Conservation (phyloP, 2,797 vertebrate species). For the Melanotaenia trifasciata region DNA sequence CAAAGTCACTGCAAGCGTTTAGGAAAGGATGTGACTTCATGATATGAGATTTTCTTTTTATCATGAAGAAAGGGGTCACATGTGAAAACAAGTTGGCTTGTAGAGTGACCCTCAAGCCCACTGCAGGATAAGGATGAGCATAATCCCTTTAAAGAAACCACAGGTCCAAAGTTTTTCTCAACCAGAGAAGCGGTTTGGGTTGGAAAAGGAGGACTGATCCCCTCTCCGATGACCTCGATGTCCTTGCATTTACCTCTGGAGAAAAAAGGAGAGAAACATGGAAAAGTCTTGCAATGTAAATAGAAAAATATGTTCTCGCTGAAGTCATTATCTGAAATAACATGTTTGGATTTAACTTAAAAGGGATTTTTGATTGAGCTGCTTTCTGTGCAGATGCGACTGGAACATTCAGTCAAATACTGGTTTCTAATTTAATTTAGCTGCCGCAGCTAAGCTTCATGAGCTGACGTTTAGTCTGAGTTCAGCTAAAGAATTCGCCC, state of each 20-base stretch:
- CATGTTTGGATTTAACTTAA: conserved; percentile 42
- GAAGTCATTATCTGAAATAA: conserved; percentile 10
- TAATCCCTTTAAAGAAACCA: conserved; percentile 1
- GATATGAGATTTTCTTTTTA: too few species aligned
- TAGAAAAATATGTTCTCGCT: conserved; percentile 34
- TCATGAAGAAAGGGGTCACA: too few species aligned
- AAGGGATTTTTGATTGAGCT: conserved; percentile 28
- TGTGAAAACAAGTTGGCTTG: too few species aligned
- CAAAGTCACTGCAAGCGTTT: conserved; percentile 65
- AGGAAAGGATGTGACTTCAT: conserved; percentile 60
- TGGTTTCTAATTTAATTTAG: conserved; percentile 25
- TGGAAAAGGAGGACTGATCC: conserved; percentile 15
- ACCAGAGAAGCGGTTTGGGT: neutral
- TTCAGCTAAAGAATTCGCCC: conserved; percentile 8
- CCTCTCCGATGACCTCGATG: conserved; percentile 24
- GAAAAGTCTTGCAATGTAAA: conserved; percentile 52
- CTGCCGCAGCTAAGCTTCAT: neutral
- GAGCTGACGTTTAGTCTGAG: conserved; percentile 12
- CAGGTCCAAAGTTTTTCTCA: neutral
- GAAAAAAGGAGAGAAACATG: conserved; percentile 34
- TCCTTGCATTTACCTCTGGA: conserved; percentile 15
- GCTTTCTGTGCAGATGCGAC: neutral
- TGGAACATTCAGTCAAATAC: conserved; percentile 23
- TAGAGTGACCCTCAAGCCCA: too few species aligned
- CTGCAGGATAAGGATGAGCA: conserved; percentile 37